Evolutionary conservation across 2,113 vertebrate species (phyloP), one percentile per base, ranked within the genome.

Genomic region (Pachypanchax playfairii): DNA sequence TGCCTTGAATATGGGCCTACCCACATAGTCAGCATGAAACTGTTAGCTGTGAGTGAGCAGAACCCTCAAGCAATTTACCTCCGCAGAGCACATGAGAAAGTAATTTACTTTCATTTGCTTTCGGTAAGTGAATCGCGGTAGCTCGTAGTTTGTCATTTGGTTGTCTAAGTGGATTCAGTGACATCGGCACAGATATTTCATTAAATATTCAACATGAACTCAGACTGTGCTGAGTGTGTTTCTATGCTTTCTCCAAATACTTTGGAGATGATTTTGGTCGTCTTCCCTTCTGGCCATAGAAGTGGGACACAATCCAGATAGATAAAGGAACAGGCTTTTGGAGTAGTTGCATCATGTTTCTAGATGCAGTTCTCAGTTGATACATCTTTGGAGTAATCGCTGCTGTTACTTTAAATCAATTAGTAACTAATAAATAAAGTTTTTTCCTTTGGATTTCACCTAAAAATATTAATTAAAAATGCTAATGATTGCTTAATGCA

Each of bases 401-500:
- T 49, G 68, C 62, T 69, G 66, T 90, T 85, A 76, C 59, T 68
- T 70, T 71, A 65, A 86, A 90, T 89, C 86, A 83, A 82, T 90
- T 88, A 80, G 74, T 68, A 73, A 83, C n/a, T n/a, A n/a, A n/a
- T n/a, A n/a, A n/a, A n/a, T n/a, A n/a, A n/a, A n/a, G n/a, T n/a
- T n/a, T n/a, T n/a, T n/a, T n/a, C 69, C 47, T 73, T 52, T 57
- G 61, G 66, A 75, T 78, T 61, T 56, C 54, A 64, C 46, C 65
- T 20, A 54, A 65, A 68, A 39, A 24, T 64, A 60, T 62, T 73
- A 47, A 83, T 69, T 82, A 60, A 77, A 75, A 74, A 70, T 61
- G 25, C 9, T 82, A 77, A 85, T 56, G 74, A 73, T 56, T 62
- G 25, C 7, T 67, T 85, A 81, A 87, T 83, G 70, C 69, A 69